Evolutionary conservation across 1,140 invertebrate species (phyloP), one percentile per base, ranked within the genome.

Genomic region (Philaenus spumarius): DNA sequence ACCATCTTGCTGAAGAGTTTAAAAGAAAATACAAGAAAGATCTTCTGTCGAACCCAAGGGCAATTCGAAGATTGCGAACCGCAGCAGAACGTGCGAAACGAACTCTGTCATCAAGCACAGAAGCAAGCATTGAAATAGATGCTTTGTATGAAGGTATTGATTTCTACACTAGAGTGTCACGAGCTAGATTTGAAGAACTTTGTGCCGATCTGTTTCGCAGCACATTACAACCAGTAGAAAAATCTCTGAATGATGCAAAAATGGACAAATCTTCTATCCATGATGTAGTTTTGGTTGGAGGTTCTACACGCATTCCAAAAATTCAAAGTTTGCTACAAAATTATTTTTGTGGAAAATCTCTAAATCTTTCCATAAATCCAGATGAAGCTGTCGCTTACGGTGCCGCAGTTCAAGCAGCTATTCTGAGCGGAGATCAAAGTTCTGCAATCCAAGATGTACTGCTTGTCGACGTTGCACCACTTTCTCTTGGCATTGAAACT

Each of bases 201-300:
- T 81, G 79, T 63, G 69, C 76, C 1, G 81, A 83, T 67, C 66
- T 85, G 11, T 82, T 84, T 72, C 72, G 78, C 43, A 54, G 65
- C 9, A 84, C 81, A 0, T 64, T 84, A 15, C 72, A 78, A 45
- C 81, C 82, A 0, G 80, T 82, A 0, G 83, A 87, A 64, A 84
- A 83, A 61, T 81, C 88, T 17, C 70, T 92, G 34, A 74, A 78
- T 23, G 87, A 90, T 72, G 84, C 86, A 2, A 87, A 87, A 68
- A 67, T 88, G 60, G 83, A 85, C 70, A 90, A 89, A 67, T 66
- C 67, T 39, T 69, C 73, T 7, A 87, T 90, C 58, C 77, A 90
- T 67, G 87, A 91, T 61, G 82, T 91, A 7, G 85, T 90, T 2
- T 75, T 91, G 14, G 87, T 90, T 17, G 87, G 88, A 15, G 88